These are phyloP conservation scores for Gallinago jamesoni DNA, from an alignment of 2,113 vertebrate genomes.

Conservation along the genomic window DNA sequence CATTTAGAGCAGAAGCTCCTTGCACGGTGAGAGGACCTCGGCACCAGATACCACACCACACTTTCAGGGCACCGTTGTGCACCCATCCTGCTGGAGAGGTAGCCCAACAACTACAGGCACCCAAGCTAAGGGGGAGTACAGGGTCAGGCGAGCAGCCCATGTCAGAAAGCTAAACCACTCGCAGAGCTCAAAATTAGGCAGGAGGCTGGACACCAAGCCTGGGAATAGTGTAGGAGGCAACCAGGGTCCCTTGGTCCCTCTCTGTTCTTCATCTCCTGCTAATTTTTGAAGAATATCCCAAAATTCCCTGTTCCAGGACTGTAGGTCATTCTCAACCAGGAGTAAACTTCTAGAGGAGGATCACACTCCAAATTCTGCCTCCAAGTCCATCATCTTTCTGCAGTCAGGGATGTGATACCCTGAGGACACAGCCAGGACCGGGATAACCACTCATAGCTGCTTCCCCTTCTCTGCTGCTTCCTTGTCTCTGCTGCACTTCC, in stretches of 20 bases:
- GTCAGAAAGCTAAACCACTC: not conserved
- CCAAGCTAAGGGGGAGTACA: not conserved
- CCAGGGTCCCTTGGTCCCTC: not conserved
- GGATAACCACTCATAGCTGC: accelerated
- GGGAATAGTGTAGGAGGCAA: accelerated
- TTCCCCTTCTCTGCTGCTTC: not conserved
- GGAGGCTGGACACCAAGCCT: not conserved
- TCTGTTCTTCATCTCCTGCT: not conserved
- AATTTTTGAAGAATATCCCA: not conserved
- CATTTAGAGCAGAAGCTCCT: not conserved
- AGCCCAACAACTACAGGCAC: not conserved
- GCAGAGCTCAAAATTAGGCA: not conserved
- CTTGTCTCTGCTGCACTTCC: not conserved
- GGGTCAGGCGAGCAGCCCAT: not conserved
- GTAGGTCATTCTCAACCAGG: not conserved
- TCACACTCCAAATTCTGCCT: not conserved
- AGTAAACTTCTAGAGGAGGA: not conserved
- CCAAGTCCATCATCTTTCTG: not conserved
- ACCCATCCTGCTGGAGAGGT: not conserved
- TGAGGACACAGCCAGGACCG: not conserved
- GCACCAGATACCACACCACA: not conserved
- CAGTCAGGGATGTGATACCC: not conserved
- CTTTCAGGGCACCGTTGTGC: not conserved
- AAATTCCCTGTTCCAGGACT: not conserved
- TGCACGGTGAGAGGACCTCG: not conserved